Percentiles rank a stretch among this genome's conserved stretches.
These are phyloP conservation scores for Ectemnius cavifrons DNA, from an alignment of 2,888 invertebrate species.

Conservation along the genomic window DNA sequence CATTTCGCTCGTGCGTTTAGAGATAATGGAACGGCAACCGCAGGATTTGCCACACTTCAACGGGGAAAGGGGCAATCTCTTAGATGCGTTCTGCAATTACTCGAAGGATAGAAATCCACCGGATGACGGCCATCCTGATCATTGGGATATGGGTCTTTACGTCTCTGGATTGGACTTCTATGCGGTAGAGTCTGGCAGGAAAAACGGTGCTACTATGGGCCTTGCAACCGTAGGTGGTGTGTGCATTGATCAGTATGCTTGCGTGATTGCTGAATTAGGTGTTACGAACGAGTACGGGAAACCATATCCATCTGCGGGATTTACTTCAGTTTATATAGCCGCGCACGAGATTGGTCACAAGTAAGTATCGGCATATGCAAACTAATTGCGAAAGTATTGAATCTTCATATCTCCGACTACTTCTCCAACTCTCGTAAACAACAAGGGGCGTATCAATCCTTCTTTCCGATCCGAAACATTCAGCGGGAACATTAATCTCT, in stretches of 20 bases:
- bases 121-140: slow-evolving; percentile 84
- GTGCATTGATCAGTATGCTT: slow-evolving; percentile 85
- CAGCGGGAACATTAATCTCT: neutral
- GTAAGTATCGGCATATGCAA: slow-evolving; percentile 78
- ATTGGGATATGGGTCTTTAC: slow-evolving; percentile 90
- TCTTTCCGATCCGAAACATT: neutral
- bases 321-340: slow-evolving; percentile 89
- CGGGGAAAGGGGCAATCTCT: slow-evolving; percentile 83
- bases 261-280: slow-evolving; percentile 89
- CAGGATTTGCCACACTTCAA: slow-evolving; percentile 81
- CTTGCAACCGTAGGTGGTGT: slow-evolving; percentile 89
- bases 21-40: slow-evolving; percentile 85
- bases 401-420: neutral
- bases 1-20: slow-evolving; percentile 84
- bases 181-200: slow-evolving; percentile 82
- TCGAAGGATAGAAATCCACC: slow-evolving; percentile 83
- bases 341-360: slow-evolving; percentile 92
- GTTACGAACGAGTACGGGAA: slow-evolving; percentile 86
- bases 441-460: neutral
- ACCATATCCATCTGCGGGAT: slow-evolving; percentile 91
- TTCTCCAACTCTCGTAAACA: neutral
- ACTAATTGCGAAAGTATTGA: neutral
- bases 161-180: slow-evolving; percentile 89
- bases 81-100: slow-evolving; percentile 88
- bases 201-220: slow-evolving; percentile 89